These are phyloP conservation scores for Orchestes rusci DNA, from an alignment of 2,888 invertebrate genomes.

Conservation along the genomic window DNA sequence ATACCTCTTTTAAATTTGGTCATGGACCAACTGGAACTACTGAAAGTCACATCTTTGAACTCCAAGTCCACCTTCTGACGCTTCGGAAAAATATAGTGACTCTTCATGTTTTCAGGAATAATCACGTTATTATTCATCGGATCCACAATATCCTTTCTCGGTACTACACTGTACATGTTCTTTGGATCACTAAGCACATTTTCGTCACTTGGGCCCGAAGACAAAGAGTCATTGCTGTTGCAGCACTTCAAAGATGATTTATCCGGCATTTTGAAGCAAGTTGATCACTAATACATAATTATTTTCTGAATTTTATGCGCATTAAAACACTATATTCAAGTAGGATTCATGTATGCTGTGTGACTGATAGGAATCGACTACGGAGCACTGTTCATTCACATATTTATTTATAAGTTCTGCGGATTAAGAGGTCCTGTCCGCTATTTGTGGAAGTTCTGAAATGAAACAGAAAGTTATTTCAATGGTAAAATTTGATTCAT, in stretches of 20 bases:
- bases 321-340: neutral
- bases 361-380: constrained; percentile 5
- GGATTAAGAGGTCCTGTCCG: constrained; percentile 12
- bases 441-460: too few species aligned
- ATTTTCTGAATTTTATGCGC: neutral
- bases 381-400: constrained; percentile 7
- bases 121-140: constrained; percentile 31
- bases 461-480: too few species aligned
- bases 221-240: constrained; percentile 34
- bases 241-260: constrained; percentile 36
- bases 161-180: constrained; percentile 25
- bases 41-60: constrained; percentile 61
- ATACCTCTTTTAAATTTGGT: constrained; percentile 36
- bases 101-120: constrained; percentile 32
- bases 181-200: constrained; percentile 22
- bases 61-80: constrained; percentile 60
- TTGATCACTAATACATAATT: neutral
- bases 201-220: constrained; percentile 32
- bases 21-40: constrained; percentile 46
- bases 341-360: neutral
- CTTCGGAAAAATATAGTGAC: constrained; percentile 45
- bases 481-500: too few species aligned
- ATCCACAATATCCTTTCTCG: constrained; percentile 18
- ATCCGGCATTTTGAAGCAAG: constrained; percentile 8
- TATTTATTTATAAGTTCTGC: constrained; percentile 18